phyloP scores from a whole-genome alignment of 2,888 invertebrate genomes.

The Habroteleia sp. region DNA sequence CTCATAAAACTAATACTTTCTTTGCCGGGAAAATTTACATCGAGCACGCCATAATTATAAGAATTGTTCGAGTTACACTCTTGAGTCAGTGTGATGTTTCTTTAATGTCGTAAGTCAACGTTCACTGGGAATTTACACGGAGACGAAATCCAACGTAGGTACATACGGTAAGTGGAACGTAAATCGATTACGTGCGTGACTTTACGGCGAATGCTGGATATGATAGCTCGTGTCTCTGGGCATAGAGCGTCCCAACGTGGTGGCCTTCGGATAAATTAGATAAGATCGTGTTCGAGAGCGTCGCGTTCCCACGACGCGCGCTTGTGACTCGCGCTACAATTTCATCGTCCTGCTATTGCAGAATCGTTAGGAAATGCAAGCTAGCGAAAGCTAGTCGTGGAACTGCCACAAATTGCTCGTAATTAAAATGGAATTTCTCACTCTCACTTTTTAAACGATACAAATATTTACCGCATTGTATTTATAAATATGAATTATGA shows the following conservation, averaged over 20 bases:
- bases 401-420: slow-evolving; percentile 50
- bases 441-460: slow-evolving; percentile 52
- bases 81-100: slow-evolving; percentile 31
- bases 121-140: slow-evolving; percentile 57
- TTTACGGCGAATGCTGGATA: slow-evolving; percentile 65
- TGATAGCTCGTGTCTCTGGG: slow-evolving; percentile 67
- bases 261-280: slow-evolving; percentile 76
- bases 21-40: slow-evolving; percentile 15
- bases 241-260: slow-evolving; percentile 64
- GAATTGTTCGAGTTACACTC: slow-evolving; percentile 26
- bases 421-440: slow-evolving; percentile 60
- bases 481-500: slow-evolving; percentile 48
- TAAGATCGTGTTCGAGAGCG: slow-evolving; percentile 75
- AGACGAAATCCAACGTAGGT: slow-evolving; percentile 57
- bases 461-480: slow-evolving; percentile 40
- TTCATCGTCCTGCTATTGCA: slow-evolving; percentile 54
- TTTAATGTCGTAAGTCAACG: slow-evolving; percentile 57
- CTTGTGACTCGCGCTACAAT: slow-evolving; percentile 61
- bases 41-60: slow-evolving; percentile 29
- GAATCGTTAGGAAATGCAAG: slow-evolving; percentile 39
- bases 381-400: slow-evolving; percentile 49
- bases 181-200: slow-evolving; percentile 70
- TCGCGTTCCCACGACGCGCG: slow-evolving; percentile 77
- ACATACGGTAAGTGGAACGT: slow-evolving; percentile 66
- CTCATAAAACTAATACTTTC: slow-evolving; percentile 25